phyloP scores from a whole-genome alignment of 2,113 vertebrate genomes.

The Takifugu flavidus region DNA sequence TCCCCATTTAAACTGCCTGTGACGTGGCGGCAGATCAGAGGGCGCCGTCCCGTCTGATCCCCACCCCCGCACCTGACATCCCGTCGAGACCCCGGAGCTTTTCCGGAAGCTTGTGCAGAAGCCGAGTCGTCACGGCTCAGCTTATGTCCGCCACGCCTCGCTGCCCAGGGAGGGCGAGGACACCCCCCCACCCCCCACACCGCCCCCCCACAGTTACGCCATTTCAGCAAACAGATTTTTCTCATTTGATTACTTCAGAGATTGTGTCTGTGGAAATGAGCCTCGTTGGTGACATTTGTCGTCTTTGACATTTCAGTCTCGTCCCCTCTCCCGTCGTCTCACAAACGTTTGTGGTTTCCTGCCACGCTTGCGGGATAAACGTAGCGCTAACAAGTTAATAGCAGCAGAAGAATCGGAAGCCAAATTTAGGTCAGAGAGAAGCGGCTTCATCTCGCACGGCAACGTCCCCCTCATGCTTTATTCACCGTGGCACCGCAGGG shows the following conservation, averaged over 20 bases:
- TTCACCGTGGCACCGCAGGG: slow-evolving; percentile 44
- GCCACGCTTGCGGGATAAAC: too few relatives aligned
- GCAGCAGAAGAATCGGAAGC: slow-evolving; percentile 22
- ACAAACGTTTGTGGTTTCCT: too few relatives aligned
- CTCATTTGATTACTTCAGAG: too few relatives aligned
- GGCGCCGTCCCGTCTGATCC: neutral
- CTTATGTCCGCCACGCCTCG: neutral
- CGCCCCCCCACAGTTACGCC: too few relatives aligned
- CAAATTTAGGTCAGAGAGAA: slow-evolving; percentile 59
- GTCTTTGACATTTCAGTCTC: too few relatives aligned
- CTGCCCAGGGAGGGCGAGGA: slow-evolving; percentile 9
- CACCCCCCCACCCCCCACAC: neutral
- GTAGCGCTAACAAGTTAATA: neutral
- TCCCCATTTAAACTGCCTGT: slow-evolving; percentile 27
- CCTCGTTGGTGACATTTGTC: too few relatives aligned
- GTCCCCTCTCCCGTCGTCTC: too few relatives aligned
- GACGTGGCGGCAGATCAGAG: slow-evolving; percentile 1
- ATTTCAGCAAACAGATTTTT: too few relatives aligned
- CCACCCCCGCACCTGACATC: neutral
- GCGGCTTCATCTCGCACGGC: slow-evolving; percentile 32
- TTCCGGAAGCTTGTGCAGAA: neutral
- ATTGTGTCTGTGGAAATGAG: too few relatives aligned
- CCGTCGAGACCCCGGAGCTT: slow-evolving; percentile 3
- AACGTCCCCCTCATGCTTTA: slow-evolving; percentile 56
- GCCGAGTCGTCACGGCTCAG: slow-evolving; percentile 17